Evolutionary conservation across 2,888 invertebrate genomes (phyloP), one percentile per base, ranked within the genome.

Genomic region (Drosophila paramelanica): DNA sequence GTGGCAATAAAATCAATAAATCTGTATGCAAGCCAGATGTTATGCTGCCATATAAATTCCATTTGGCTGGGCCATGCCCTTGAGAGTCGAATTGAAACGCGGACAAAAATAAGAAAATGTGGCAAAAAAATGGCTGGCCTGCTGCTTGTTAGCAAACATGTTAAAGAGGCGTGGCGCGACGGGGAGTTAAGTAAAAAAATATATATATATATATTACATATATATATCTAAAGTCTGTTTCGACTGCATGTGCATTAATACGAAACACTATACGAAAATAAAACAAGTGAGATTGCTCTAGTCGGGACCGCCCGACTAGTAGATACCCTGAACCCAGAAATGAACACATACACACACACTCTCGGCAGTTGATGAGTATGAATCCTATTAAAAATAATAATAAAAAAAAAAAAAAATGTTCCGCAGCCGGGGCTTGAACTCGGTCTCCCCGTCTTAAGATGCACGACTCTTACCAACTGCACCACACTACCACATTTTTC

Each of bases 61-160:
- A 67, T 76, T 80, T 67, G 64, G 56, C 66, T 73, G 62, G 47
- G 27, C 68, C 65, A 67, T 81, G 89, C 84, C 84, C 84, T 84
- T 88, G 89, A 83, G 84, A 71, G 56, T 45, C 50, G 66, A 61
- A 55, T 58, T 53, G 57, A 73, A 68, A 46, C 59, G 77, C 78
- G 67, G 31, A 14, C 36, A 64, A 61, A 46, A 46, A 47, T 27
- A 45, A 60, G 14, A 14, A 79, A 79, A 78, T 67, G 3, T 67
- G 57, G 59, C 38, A 59, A 51, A 56, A 17, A 65, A 67, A 58
- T 38, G 52, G 55, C 67, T 67, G 57, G 49, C 43, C 43, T 61
- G 47, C 61, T 75, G 66, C 74, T 70, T 77, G 78, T 73, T 73
- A 78, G 74, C 79, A 73, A 73, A 74, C 79, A 73, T 58, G 61